These are phyloP conservation scores for Syrmaticus mikado DNA, from an alignment of 2,113 vertebrate genomes.

Conservation along the genomic window DNA sequence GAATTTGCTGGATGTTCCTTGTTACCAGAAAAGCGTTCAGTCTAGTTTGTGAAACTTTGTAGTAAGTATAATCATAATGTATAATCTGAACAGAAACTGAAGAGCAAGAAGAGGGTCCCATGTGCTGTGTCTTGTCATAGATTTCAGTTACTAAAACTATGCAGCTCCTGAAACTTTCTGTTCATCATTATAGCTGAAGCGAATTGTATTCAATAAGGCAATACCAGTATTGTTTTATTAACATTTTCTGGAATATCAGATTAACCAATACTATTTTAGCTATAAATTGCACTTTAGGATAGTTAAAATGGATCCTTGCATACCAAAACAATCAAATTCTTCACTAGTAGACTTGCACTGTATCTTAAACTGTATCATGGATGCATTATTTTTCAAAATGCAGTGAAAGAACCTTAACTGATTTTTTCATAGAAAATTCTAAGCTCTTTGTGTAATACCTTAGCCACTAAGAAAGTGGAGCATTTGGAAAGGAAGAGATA, in stretches of 20 bases:
- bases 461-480: not conserved
- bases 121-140: not conserved
- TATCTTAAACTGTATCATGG: not conserved
- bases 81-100: not conserved
- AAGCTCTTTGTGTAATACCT: not conserved
- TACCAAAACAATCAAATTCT: not conserved
- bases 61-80: not conserved
- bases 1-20: not conserved
- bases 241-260: not conserved
- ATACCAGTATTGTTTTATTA: not conserved
- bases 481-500: conserved; percentile 7
- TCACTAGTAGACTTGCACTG: not conserved
- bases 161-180: not conserved
- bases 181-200: not conserved
- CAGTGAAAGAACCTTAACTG: not conserved
- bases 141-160: not conserved
- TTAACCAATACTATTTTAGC: not conserved
- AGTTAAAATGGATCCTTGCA: not conserved
- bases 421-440: not conserved
- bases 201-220: not conserved
- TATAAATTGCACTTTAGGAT: not conserved
- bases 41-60: not conserved
- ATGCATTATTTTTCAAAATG: not conserved
- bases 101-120: not conserved
- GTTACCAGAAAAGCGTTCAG: not conserved